Conservation (phyloP, 2,888 invertebrate genomes). For the Trissonchulus sp. region DNA sequence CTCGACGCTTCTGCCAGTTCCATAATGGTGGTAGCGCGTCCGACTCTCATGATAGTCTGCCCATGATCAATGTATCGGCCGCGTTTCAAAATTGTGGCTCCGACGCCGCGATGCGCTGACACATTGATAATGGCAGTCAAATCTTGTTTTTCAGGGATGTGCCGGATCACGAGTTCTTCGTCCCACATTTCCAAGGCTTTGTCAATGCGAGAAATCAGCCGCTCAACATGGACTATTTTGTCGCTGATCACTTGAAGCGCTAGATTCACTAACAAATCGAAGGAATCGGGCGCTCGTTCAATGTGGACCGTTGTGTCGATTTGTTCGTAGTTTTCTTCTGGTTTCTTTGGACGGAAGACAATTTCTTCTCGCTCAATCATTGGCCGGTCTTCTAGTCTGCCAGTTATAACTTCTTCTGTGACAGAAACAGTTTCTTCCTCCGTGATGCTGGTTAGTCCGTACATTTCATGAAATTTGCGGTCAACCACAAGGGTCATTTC, state of each 20-base stretch:
- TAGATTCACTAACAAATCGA: neutral
- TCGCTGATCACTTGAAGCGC: neutral
- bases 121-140: neutral
- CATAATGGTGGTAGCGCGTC: neutral
- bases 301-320: neutral
- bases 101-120: neutral
- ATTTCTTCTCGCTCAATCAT: neutral
- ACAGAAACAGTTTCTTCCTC: neutral
- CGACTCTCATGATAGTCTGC: neutral
- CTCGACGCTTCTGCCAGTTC: neutral
- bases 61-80: neutral
- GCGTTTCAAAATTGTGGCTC: neutral
- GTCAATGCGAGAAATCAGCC: neutral
- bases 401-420: neutral
- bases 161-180: neutral
- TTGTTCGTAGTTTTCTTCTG: neutral
- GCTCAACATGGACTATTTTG: neutral
- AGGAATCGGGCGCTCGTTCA: neutral
- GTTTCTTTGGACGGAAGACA: no score
- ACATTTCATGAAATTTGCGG: neutral
- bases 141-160: neutral
- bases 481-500: neutral
- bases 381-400: neutral
- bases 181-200: neutral
- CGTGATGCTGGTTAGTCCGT: neutral